Percentiles rank a stretch among this genome's conserved stretches.
Conservation (phyloP, 2,888 invertebrate genomes). For the Caenorhabditis panamensis region DNA sequence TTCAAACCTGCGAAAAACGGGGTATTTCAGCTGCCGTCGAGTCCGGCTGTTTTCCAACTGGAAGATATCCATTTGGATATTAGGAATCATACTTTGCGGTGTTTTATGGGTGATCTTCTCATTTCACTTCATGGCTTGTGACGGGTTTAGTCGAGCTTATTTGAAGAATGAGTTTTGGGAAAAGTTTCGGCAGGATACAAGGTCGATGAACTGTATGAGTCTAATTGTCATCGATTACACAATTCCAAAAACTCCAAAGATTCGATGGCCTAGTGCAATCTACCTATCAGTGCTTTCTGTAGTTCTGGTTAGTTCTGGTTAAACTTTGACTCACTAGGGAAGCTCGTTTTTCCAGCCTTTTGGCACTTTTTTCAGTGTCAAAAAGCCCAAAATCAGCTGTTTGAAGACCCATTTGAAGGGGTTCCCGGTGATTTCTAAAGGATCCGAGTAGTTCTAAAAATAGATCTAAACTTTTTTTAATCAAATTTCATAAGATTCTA, state of each 20-base stretch:
- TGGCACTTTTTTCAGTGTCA: no score
- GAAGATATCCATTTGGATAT: slow-evolving; percentile 18
- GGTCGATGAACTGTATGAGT: slow-evolving; percentile 18
- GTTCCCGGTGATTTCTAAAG: no score
- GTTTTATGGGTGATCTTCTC: slow-evolving; percentile 15
- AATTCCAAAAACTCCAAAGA: background rate
- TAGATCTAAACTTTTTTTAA: no score
- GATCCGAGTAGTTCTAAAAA: no score
- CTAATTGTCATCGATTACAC: slow-evolving; percentile 4
- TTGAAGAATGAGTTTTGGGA: slow-evolving; percentile 9
- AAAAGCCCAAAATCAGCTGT: no score
- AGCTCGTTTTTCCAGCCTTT: no score
- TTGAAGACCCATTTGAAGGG: no score
- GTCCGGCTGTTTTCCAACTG: slow-evolving; percentile 8
- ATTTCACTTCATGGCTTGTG: slow-evolving; percentile 10
- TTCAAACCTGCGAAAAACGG: background rate
- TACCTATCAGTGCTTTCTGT: slow-evolving; percentile 7
- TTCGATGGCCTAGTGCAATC: background rate
- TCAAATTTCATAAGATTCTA: no score
- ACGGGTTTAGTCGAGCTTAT: background rate
- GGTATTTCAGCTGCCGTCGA: slow-evolving; percentile 7
- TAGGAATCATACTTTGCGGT: slow-evolving; percentile 11
- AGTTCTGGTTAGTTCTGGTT: slow-evolving; percentile 7
- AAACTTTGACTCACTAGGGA: no score
- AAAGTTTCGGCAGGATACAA: background rate